Percentiles rank a stretch among this genome's conserved stretches.
These are phyloP conservation scores for Callorhinus ursinus DNA, from an alignment of 2,113 vertebrate genomes.

Conservation along the genomic window DNA sequence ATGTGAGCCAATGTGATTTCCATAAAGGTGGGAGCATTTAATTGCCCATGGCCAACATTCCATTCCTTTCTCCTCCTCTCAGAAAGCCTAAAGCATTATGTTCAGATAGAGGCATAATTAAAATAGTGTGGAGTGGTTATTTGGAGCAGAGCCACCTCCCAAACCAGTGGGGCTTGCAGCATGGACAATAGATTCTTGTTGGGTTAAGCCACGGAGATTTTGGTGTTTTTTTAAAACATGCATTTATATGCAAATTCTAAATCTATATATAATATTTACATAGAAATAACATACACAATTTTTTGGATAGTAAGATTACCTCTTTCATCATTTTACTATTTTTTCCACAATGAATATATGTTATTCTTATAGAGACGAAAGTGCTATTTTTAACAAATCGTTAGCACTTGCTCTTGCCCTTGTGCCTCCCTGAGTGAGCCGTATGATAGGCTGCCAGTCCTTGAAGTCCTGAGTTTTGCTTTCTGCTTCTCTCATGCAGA, in stretches of 20 bases:
- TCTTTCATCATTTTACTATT: not conserved
- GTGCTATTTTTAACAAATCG: not conserved
- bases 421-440: not conserved
- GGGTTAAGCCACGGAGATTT: not conserved
- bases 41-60: not conserved
- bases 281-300: not conserved
- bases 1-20: not conserved
- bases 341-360: not conserved
- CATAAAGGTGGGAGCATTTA: not conserved
- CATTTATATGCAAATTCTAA: not conserved
- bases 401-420: not conserved
- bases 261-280: not conserved
- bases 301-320: not conserved
- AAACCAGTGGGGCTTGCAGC: not conserved
- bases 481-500: not conserved
- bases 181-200: not conserved
- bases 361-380: not conserved
- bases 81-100: not conserved
- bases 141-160: not conserved
- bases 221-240: not conserved
- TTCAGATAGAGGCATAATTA: not conserved
- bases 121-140: not conserved
- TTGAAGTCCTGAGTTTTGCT: not conserved
- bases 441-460: not conserved
- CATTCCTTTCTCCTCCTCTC: not conserved